Base-by-base conservation (phyloP, 30 jellyfish, hydroid and myxozoan genomes). In the Aurelia sp. region DNA sequence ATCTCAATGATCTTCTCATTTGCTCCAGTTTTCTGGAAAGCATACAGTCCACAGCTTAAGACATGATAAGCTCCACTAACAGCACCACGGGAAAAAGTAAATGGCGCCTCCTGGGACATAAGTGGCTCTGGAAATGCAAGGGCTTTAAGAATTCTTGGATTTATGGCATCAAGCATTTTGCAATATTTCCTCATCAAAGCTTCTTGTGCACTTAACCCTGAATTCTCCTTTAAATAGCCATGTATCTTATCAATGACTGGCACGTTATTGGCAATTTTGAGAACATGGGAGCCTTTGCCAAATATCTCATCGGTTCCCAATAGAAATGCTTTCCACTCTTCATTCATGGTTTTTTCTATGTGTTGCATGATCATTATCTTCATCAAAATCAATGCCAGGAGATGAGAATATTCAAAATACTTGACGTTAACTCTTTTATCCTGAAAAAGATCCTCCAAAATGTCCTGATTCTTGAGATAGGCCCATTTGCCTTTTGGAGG, bases 281-380 rank as follows among this genome's bases (percentile, higher is more conserved):
- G 8, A 30, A 76, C 80, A 13, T 80, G 87, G 21, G 87, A 76
- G 38, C 44, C 62, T 57, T 76, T 27, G 20, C 87, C 87, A 51
- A 13, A 76, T 17, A 15, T 27, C 18, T 27, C 58, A 22, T 16
- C 30, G 7, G 87, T 76, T 19, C 87, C 87, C 87, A 76, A 5
- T 1, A 76, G 78, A 76, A 76, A 76, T 10, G 87, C 87, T 22
- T 18, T 60, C 33, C 40, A 18, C 16, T 19, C 38, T 44, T 72
- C 15, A 2, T 15, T 72, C 40, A 72, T n/a, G 18, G 24, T 31
- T 44, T 47, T 72, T 17, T 47, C 67, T 1, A 72, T 30, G 9
- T n/a, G 12, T 72, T 72, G 21, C n/a, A 72, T 47, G 22, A 72
- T n/a, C 38, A 52, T 18, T 35, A 72, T 72, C 55, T 72, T 72